Conservation (phyloP, 2,888 invertebrate genomes). For the Heliconius erato region DNA sequence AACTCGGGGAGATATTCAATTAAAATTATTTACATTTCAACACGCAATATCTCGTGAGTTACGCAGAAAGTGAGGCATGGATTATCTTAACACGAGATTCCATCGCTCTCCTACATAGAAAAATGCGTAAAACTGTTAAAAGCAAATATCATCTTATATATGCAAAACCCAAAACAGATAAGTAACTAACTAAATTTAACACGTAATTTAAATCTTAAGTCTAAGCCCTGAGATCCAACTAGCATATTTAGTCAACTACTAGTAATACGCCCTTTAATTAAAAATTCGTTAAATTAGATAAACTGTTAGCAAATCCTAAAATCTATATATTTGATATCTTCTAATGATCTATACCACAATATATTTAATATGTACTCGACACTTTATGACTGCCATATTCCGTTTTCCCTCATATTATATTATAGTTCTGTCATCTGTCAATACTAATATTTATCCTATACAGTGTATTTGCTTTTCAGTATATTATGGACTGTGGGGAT, state of each 20-base stretch:
- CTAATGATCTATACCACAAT: conserved; percentile 16
- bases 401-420: not conserved
- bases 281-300: conserved; percentile 55
- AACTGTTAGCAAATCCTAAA: conserved; percentile 8
- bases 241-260: conserved; percentile 59
- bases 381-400: not conserved
- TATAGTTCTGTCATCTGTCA: conserved; percentile 12
- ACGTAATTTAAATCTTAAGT: not conserved
- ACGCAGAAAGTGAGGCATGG: too few species aligned
- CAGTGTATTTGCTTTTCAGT: not conserved
- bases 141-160: not conserved
- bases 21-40: too few species aligned
- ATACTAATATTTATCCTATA: conserved; percentile 18
- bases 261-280: conserved; percentile 72
- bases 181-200: not conserved
- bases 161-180: not conserved
- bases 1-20: too few species aligned
- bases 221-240: conserved; percentile 14
- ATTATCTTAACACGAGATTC: too few species aligned
- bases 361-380: conserved; percentile 5
- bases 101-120: too few species aligned
- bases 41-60: too few species aligned
- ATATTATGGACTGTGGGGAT: not conserved
- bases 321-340: conserved; percentile 1
- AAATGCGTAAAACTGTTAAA: too few species aligned